Evolutionary conservation across 2,113 vertebrate genomes (phyloP).

Genomic region (Neolamprologus ventralis): DNA sequence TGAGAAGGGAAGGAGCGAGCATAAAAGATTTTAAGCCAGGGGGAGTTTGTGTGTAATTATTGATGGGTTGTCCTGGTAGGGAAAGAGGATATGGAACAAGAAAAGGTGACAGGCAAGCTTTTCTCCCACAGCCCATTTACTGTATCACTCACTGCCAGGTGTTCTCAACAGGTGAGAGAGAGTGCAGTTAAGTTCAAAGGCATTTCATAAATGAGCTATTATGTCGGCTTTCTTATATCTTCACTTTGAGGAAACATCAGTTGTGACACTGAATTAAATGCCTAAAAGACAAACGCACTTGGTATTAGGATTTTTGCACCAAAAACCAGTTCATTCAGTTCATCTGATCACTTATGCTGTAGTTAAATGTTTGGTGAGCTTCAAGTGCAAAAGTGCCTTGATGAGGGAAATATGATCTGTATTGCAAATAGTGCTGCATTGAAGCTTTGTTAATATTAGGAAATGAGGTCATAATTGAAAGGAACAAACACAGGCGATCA

Average conservation of each 20-base stretch:
- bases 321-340: background rate
- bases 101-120: slow-evolving; percentile 51
- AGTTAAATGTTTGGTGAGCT: background rate
- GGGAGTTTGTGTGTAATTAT: slow-evolving; percentile 64
- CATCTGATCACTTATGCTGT: background rate
- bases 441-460: background rate
- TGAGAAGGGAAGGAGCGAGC: slow-evolving; percentile 5
- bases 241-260: background rate
- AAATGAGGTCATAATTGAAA: background rate
- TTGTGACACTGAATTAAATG: background rate
- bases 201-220: slow-evolving; percentile 21
- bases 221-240: background rate
- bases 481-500: background rate
- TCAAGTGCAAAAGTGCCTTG: background rate
- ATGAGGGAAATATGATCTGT: background rate
- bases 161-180: slow-evolving; percentile 9
- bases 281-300: background rate
- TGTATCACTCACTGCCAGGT: slow-evolving; percentile 54
- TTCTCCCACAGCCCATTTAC: slow-evolving; percentile 38
- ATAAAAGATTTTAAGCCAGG: slow-evolving; percentile 41
- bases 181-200: background rate
- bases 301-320: background rate
- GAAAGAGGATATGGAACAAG: slow-evolving; percentile 54
- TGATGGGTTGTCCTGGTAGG: slow-evolving; percentile 48
- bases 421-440: background rate